These are phyloP conservation scores for Lucilia sericata DNA, from an alignment of 1,140 invertebrate species.

Conservation along the genomic window DNA sequence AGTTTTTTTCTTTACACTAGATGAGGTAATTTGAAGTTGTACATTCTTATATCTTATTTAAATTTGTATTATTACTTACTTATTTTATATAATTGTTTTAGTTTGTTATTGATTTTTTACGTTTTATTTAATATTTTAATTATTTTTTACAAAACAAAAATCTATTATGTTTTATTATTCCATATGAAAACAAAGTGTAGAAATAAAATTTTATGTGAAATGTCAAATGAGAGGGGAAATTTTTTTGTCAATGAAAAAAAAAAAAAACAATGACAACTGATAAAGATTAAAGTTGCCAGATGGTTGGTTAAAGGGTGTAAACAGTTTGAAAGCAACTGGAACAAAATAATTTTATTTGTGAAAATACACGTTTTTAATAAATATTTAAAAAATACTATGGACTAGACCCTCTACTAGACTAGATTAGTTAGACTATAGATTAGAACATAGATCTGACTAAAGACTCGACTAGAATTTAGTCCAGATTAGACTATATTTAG, in stretches of 20 bases:
- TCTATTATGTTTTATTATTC: not conserved
- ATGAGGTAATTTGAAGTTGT: not conserved
- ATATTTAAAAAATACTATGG: too few species aligned
- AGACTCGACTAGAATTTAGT: too few species aligned
- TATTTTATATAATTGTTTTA: not conserved
- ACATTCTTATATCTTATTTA: not conserved
- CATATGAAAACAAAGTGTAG: slow-evolving; percentile 9
- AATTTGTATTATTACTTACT: not conserved
- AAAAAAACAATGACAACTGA: not conserved
- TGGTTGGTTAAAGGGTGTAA: not conserved
- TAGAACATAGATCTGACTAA: too few species aligned
- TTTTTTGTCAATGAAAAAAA: not conserved
- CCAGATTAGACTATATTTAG: too few species aligned
- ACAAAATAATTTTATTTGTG: too few species aligned
- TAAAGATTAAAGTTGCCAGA: not conserved
- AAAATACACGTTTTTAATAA: too few species aligned
- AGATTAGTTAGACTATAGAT: too few species aligned
- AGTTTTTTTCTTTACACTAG: not conserved
- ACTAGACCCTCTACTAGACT: too few species aligned
- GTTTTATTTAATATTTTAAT: not conserved
- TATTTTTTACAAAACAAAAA: not conserved
- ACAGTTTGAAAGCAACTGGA: not conserved
- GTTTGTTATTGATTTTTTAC: not conserved
- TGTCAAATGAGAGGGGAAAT: slow-evolving; percentile 1
- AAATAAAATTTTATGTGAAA: not conserved